Base-by-base conservation (phyloP, 2,113 vertebrate genomes). In the Chiloscyllium plagiosum region DNA sequence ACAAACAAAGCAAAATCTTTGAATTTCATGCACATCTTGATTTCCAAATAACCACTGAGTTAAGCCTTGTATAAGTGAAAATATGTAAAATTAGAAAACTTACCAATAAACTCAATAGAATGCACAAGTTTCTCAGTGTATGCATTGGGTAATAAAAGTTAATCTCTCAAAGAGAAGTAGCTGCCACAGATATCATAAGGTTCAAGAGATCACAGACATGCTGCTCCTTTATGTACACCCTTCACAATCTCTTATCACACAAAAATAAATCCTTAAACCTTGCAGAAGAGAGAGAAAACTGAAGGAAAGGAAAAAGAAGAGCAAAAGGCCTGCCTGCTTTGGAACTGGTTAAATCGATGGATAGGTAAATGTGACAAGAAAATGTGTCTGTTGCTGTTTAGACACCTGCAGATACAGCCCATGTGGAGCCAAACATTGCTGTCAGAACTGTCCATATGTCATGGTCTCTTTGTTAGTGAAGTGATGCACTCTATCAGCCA, bases 381-480 rank as follows among this genome's bases (percentile, higher is more conserved):
- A 17, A 61, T 61, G 56, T 61, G 61, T 66, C 17, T 66, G 33
- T 37, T 37, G 89, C 89, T 66, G 37, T n/a, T 92, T 66, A 47
- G 33, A 61, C 61, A 92, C 66, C 61, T 92, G 61, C 33, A n/a
- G 37, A 66, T 93, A 93, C 19, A 42, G 56, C 24, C 80, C 87
- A 92, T 42, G 89, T 93, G 89, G 61, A 68, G 61, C 61, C 17
- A 37, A 93, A 93, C 61, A 93, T 93, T 93, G 89, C 89, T 61
- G 20, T 37, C 66, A 93, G 89, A 61, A 37, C 33, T 68, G 89
- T 68, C 89, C 89, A 93, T 93, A 93, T 93, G 89, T 10, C 89
- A 33, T 93, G 89, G 61, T 68, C 33, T 37, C 89, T 37, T 68
- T 93, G 89, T 93, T 87, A 66, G 66, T 93, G 61, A 93, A 93